These are phyloP conservation scores for Rutpela maculata DNA, from an alignment of 2,888 invertebrate species.

Conservation along the genomic window DNA sequence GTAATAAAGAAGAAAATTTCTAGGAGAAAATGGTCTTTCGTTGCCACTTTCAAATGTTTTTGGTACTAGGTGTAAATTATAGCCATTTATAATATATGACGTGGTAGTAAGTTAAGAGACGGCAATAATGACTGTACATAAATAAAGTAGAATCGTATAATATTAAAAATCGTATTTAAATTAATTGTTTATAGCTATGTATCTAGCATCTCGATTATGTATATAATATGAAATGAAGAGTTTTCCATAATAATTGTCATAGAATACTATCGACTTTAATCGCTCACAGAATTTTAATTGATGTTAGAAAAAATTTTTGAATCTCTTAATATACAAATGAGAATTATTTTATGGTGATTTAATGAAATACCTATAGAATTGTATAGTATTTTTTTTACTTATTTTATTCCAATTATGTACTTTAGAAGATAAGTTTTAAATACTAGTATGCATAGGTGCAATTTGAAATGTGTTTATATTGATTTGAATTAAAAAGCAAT, in stretches of 20 bases:
- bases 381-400: constrained; percentile 46
- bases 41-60: not conserved
- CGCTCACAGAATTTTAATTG: constrained; percentile 67
- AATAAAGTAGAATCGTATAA: constrained; percentile 60
- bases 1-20: not conserved
- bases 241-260: constrained; percentile 62
- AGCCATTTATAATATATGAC: constrained; percentile 37
- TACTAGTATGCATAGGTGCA: constrained; percentile 57
- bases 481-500: constrained; percentile 32
- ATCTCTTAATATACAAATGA: constrained; percentile 55
- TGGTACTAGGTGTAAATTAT: constrained; percentile 30
- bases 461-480: constrained; percentile 46
- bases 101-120: constrained; percentile 59
- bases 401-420: constrained; percentile 51
- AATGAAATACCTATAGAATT: constrained; percentile 29
- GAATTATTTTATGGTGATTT: constrained; percentile 49
- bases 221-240: constrained; percentile 61
- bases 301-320: constrained; percentile 64
- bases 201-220: constrained; percentile 64
- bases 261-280: constrained; percentile 57
- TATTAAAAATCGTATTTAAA: constrained; percentile 63
- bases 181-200: constrained; percentile 67
- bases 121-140: constrained; percentile 71
- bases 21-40: constrained; percentile 7
- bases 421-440: constrained; percentile 55